These are phyloP conservation scores for Drosophila burlai DNA, from an alignment of 1,140 invertebrate genomes.

Conservation along the genomic window DNA sequence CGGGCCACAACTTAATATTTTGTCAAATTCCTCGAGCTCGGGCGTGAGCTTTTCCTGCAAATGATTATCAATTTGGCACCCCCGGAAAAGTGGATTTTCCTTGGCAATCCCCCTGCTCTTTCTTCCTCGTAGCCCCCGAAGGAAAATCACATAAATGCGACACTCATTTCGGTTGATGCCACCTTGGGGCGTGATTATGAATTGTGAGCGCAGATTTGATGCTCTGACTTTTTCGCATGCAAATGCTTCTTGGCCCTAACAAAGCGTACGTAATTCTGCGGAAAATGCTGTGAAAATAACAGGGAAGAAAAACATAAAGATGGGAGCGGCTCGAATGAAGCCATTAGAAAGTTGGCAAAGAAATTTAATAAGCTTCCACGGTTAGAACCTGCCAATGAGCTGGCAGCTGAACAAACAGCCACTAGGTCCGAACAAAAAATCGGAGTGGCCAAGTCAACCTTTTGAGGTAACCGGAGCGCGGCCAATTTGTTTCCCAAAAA, in stretches of 20 bases:
- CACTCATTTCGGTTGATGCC: conserved; percentile 67
- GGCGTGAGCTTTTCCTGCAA: conserved; percentile 12
- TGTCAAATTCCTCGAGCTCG: conserved; percentile 36
- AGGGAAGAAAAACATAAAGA: conserved; percentile 29
- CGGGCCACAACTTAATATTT: conserved; percentile 37
- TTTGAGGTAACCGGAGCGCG: conserved; percentile 72
- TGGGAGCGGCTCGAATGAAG: conserved; percentile 54
- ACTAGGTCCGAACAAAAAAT: conserved; percentile 12
- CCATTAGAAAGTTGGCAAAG: conserved; percentile 70
- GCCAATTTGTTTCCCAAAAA: conserved; percentile 63
- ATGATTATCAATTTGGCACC: conserved; percentile 38
- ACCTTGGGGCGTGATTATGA: conserved; percentile 78
- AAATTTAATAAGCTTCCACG: conserved; percentile 72
- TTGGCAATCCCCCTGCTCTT: not conserved
- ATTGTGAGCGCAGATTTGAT: conserved; percentile 73
- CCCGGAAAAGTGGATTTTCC: conserved; percentile 21
- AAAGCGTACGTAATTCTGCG: conserved; percentile 18
- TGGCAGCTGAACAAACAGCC: conserved; percentile 76
- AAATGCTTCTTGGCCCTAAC: conserved; percentile 51
- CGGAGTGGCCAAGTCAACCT: conserved; percentile 67
- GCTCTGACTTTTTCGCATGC: conserved; percentile 63
- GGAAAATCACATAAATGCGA: conserved; percentile 46
- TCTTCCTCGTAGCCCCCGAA: not conserved
- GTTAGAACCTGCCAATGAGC: conserved; percentile 64
- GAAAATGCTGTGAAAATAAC: conserved; percentile 18